phyloP scores from a whole-genome alignment of 2,888 invertebrate genomes.

The Corbicula japonica region DNA sequence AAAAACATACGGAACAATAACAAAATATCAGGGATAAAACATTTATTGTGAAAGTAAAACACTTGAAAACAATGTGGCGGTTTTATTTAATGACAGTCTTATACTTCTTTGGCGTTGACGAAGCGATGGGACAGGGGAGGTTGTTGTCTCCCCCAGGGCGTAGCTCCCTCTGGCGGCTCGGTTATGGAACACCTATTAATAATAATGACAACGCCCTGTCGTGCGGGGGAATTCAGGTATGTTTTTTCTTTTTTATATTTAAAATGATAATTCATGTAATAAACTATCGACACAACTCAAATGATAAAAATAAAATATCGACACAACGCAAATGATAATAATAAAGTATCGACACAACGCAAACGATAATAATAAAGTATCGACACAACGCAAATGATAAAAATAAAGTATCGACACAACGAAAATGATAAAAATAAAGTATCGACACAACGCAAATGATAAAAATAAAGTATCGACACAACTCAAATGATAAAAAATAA shows the following conservation, averaged over 20 bases:
- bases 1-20: constrained; percentile 2
- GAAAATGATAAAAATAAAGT: too few relatives aligned
- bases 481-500: too few relatives aligned
- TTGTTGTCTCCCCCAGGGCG: constrained; percentile 57
- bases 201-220: constrained; percentile 55
- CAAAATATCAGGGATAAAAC: neutral
- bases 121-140: constrained; percentile 57
- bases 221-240: constrained; percentile 62
- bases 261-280: too few relatives aligned
- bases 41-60: neutral
- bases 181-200: constrained; percentile 55
- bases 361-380: too few relatives aligned
- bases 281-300: too few relatives aligned
- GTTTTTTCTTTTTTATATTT: neutral
- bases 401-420: too few relatives aligned
- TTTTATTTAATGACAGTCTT: constrained; percentile 4
- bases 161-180: constrained; percentile 58
- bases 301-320: too few relatives aligned
- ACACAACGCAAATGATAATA: too few relatives aligned
- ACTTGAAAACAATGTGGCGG: neutral
- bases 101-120: neutral
- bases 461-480: too few relatives aligned
- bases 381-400: too few relatives aligned
- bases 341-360: too few relatives aligned
- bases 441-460: too few relatives aligned